Base-by-base conservation (phyloP, 2,888 invertebrate species). In the Drosophila kuntzei region DNA sequence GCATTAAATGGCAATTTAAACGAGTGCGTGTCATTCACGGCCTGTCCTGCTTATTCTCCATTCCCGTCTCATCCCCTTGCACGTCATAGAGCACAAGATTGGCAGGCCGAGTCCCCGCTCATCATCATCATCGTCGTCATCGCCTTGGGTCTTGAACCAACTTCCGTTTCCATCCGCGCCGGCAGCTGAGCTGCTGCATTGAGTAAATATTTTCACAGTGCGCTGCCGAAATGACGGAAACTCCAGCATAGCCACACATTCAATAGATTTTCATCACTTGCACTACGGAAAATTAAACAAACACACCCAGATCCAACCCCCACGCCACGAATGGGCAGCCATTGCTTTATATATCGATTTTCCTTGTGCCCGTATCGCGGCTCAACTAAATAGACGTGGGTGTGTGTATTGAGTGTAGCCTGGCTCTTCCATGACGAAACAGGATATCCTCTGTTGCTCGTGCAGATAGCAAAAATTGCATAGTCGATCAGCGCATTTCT, bases 1-100 rank as follows among this genome's bases (percentile, higher is more conserved):
- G 79, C 90, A 89, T 87, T 90, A 82, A 90, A 90, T 89, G 90
- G 77, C 90, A 87, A 90, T 90, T 90, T 89, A 78, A 79, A 76
- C 84, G 89, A 89, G 89, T 89, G 89, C 84, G 87, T 78, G 79
- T 89, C 79, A 76, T 73, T 87, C 76, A 60, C 83, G 77, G 75
- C 60, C 44, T 62, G 60, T 47, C 18, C 49, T 57, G 58, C 50
- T 12, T 7, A 62, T 20, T 60, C 54, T 27, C n/a, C 3, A 27
- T 43, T 27, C 32, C 18, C 18, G 16, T 53, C 16, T 11, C 67
- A 32, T 54, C 54, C 14, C 14, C 9, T 27, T 46, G 27, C 6
- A 12, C 12, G 34, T 29, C 34, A 32, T 27, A 20, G 18, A 11
- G 43, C 16, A 46, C 51, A 69, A 53, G 65, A 72, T 75, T 69